Percentiles rank a stretch among this genome's conserved stretches.
Conservation (phyloP, 30 jellyfish, hydroid and myxozoan genomes). For the Turritopsis rubra region DNA sequence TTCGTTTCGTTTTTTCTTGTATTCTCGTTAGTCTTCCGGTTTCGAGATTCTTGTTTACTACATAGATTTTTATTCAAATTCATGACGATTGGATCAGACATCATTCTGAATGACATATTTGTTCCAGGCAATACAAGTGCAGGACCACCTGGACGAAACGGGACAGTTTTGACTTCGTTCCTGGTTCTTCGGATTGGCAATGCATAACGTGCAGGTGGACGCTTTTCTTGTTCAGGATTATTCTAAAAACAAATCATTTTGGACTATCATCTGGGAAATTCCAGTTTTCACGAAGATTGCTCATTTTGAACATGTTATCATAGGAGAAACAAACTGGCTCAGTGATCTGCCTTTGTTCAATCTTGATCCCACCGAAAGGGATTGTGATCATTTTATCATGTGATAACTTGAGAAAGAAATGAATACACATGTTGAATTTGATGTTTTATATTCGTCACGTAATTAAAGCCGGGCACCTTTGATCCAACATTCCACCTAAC, state of each 20-base stretch:
- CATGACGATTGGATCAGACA: neutral
- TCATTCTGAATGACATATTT: constrained; percentile 2
- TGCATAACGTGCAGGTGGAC: constrained; percentile 74
- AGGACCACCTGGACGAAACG: constrained; percentile 28
- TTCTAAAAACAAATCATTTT: constrained; percentile 20
- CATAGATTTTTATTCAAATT: neutral
- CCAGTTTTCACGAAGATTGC: neutral
- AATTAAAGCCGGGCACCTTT: no score
- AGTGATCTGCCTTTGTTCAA: no score
- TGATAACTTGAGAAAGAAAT: no score
- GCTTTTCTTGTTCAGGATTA: constrained; percentile 59
- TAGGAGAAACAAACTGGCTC: no score
- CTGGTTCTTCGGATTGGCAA: constrained; percentile 83
- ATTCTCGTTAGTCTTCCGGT: neutral
- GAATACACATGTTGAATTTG: no score
- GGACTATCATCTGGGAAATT: neutral
- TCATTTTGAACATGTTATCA: no score
- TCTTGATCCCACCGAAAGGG: no score
- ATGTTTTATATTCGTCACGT: no score
- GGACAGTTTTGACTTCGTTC: constrained; percentile 28
- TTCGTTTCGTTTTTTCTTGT: no score
- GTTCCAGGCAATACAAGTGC: constrained; percentile 10
- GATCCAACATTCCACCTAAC: no score
- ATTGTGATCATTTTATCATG: no score
- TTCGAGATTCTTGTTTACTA: neutral